Percentiles rank a stretch among this genome's conserved stretches.
Evolutionary conservation across 2,797 vertebrate species (phyloP).

Genomic region (Ibycter americanus): DNA sequence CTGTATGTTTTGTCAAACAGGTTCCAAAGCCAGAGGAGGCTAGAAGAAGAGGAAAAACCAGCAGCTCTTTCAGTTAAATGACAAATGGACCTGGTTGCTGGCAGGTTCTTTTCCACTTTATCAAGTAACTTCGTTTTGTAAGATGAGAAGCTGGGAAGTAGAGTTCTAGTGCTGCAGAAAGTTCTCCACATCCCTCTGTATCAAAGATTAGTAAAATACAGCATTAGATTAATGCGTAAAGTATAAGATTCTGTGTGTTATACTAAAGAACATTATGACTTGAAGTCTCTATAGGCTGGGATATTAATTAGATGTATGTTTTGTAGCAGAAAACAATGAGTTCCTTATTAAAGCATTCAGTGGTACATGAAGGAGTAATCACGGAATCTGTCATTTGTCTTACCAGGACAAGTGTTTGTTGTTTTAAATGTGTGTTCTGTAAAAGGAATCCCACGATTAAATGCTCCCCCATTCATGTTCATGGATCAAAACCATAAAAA

Average conservation of each 20-base stretch:
- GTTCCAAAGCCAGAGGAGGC: background rate
- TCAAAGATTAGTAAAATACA: background rate
- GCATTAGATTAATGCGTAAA: background rate
- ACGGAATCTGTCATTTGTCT: slow-evolving; percentile 27
- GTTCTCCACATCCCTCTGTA: fast-evolving
- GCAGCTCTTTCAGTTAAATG: background rate
- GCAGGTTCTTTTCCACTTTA: background rate
- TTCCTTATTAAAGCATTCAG: background rate
- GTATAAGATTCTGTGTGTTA: background rate
- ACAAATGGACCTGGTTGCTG: background rate
- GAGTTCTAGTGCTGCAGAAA: background rate
- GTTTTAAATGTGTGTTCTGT: background rate
- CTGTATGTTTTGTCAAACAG: background rate
- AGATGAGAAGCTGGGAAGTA: background rate
- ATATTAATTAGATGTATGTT: background rate
- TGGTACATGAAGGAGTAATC: background rate
- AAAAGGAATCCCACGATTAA: background rate
- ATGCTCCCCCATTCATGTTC: background rate
- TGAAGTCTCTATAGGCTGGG: background rate
- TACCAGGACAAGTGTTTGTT: slow-evolving; percentile 10
- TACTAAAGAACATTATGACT: background rate
- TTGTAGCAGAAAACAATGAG: background rate
- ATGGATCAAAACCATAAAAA: background rate
- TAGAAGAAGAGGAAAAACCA: background rate
- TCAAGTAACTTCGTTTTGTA: fast-evolving